Conservation (phyloP, 2,888 invertebrate species). For the Tetrapedia diversipes region DNA sequence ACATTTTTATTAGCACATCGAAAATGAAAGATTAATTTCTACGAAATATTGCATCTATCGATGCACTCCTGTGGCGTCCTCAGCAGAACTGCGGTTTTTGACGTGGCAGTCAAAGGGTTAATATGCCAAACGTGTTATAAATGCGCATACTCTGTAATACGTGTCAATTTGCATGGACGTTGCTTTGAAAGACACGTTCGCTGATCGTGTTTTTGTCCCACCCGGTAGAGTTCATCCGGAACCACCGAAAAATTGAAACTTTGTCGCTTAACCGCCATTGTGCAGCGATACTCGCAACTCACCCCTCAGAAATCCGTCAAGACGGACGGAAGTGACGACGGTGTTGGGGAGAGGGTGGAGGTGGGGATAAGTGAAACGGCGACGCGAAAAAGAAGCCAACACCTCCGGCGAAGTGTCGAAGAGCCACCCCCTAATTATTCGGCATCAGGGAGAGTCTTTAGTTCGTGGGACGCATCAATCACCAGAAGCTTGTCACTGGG, state of each 20-base stretch:
- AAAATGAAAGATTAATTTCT: too few relatives aligned
- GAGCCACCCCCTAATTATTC: constrained; percentile 78
- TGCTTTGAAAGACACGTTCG: not conserved
- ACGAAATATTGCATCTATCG: too few relatives aligned
- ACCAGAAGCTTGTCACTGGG: constrained; percentile 72
- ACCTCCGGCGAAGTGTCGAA: constrained; percentile 76
- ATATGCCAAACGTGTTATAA: too few relatives aligned
- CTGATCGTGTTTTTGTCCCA: not conserved
- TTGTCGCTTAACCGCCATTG: constrained; percentile 40
- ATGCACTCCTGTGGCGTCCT: too few relatives aligned
- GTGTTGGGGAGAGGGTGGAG: not conserved
- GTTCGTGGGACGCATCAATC: constrained; percentile 77
- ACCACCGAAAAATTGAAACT: constrained; percentile 24
- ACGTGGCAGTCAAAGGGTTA: too few relatives aligned
- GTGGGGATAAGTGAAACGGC: not conserved
- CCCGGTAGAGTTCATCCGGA: not conserved
- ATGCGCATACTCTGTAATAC: too few relatives aligned
- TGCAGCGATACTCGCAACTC: constrained; percentile 11
- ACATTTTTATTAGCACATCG: too few relatives aligned
- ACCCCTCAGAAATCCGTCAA: constrained; percentile 18
- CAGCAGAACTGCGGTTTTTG: too few relatives aligned
- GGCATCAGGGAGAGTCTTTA: constrained; percentile 78
- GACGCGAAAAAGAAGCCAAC: constrained; percentile 65
- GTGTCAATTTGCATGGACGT: too few relatives aligned
- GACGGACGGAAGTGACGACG: not conserved